A percentile compares a stretch with the other conserved stretches of the same genome.
Evolutionary conservation across 1,140 invertebrate species (phyloP).

Genomic region (Cephus cinctus): DNA sequence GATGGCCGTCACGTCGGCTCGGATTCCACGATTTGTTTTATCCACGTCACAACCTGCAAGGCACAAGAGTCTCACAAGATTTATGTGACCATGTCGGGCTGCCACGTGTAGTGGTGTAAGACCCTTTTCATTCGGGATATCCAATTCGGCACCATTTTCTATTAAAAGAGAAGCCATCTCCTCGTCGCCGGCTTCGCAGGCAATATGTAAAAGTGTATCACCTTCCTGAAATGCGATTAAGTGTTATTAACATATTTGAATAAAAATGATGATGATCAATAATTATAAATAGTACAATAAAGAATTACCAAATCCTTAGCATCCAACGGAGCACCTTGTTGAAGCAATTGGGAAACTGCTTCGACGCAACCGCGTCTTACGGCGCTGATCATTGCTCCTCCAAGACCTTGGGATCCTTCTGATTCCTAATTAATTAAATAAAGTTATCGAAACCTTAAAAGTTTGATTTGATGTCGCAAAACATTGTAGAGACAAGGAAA

Average conservation of each 20-base stretch:
- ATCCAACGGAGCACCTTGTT: slow-evolving; percentile 72
- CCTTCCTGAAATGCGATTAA: slow-evolving; percentile 60
- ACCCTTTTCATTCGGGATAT: slow-evolving; percentile 68
- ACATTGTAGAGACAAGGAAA: no score
- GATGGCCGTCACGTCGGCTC: slow-evolving; percentile 79
- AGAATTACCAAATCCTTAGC: slow-evolving; percentile 63
- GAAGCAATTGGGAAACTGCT: slow-evolving; percentile 56
- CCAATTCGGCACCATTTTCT: slow-evolving; percentile 72
- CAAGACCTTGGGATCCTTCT: slow-evolving; percentile 49
- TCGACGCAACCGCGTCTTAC: slow-evolving; percentile 52
- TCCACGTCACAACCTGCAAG: slow-evolving; percentile 71
- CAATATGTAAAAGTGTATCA: slow-evolving; percentile 75
- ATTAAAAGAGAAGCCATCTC: slow-evolving; percentile 73
- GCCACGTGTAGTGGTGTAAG: slow-evolving; percentile 75
- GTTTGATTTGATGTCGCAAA: no score
- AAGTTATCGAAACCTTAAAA: no score
- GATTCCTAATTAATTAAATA: slow-evolving; percentile 48
- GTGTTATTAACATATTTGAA: no score
- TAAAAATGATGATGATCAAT: background rate
- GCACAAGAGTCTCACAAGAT: slow-evolving; percentile 74
- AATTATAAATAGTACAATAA: slow-evolving; percentile 2
- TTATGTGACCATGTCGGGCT: slow-evolving; percentile 71
- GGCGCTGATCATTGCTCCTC: slow-evolving; percentile 50
- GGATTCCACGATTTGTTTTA: slow-evolving; percentile 69
- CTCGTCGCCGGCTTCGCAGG: slow-evolving; percentile 67